Conservation (phyloP, 64 coral and sea anemone species). For the Hydrozoanthus tunicans region DNA sequence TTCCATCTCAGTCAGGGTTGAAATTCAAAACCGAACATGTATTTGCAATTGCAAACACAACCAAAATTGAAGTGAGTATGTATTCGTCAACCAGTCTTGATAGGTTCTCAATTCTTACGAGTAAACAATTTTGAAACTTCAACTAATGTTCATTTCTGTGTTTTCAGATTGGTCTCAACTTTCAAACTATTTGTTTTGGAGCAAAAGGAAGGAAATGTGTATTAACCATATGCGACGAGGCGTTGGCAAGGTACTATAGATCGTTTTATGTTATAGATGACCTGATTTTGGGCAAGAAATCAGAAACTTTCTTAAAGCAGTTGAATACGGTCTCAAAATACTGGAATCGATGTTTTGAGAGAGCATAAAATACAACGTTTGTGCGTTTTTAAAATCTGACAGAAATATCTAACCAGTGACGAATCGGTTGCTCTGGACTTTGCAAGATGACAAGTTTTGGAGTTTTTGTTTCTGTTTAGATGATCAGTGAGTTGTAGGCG, state of each 20-base stretch:
- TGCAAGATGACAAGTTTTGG: no score
- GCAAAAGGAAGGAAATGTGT: slow-evolving; percentile 14
- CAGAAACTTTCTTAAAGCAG: not conserved
- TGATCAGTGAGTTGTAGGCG: no score
- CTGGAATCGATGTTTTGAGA: no score
- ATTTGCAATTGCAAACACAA: slow-evolving; percentile 47
- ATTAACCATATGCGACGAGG: slow-evolving; percentile 49
- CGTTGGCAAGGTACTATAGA: slow-evolving; percentile 17
- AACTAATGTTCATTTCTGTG: not conserved
- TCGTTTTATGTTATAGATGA: not conserved
- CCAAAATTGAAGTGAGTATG: slow-evolving; percentile 34
- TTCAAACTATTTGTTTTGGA: slow-evolving; percentile 33
- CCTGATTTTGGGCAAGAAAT: not conserved
- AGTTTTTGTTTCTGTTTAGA: no score
- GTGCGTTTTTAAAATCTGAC: no score
- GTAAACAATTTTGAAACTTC: not conserved
- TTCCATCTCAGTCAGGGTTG: slow-evolving; percentile 37
- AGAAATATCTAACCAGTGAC: no score
- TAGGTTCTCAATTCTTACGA: not conserved
- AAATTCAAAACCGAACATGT: slow-evolving; percentile 54
- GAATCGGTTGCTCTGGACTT: no score
- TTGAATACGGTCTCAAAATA: not conserved
- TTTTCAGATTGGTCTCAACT: slow-evolving; percentile 41
- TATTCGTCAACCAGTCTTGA: not conserved
- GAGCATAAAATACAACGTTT: no score